Evolutionary conservation across 2,888 invertebrate genomes (phyloP), one percentile per base, ranked within the genome.

Genomic region (Tachina lurida): DNA sequence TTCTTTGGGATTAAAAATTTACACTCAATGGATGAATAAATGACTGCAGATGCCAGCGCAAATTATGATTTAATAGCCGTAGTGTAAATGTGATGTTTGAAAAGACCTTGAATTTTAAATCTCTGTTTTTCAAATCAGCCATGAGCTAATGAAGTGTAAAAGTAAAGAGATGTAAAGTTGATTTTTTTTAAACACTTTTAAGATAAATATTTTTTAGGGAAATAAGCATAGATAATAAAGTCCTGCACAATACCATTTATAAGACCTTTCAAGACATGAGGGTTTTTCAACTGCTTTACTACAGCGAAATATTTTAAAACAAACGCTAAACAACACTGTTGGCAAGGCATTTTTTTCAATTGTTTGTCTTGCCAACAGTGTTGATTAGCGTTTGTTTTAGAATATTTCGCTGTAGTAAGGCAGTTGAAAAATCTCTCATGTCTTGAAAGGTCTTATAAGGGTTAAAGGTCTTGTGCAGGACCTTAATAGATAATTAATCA

Each of bases 11-110:
- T 86, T 82, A 76, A 78, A 82, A 83, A 79, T 86, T 73, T 83
- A 83, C 76, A 60, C 82, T 83, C 75, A 76, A 77, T 74, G 76
- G 79, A 80, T 86, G 83, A 76, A 68, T 86, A 86, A 86, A 80
- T 77, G 83, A 67, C 83, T 86, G 76, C 79, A 83, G 76, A 83
- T 83, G 83, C 76, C 86, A 83, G 62, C 52, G 83, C 71, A 86
- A 83, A 86, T 86, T 86, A 86, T 86, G 79, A 83, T 86, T 86
- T 86, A 83, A 86, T 85, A 60, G 76, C 79, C 45, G 70, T 45
- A 63, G 49, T 45, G 49, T 54, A 75, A 73, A 65, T 60, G 63
- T 43, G 39, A 58, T 43, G 52, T 71, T 41, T 49, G 31, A 47
- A 78, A 78, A 73, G 65, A 49, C 60, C 77, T 67, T 83, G 77